These are phyloP conservation scores for Meta bourneti DNA, from an alignment of 2,888 invertebrate genomes.

Conservation along the genomic window DNA sequence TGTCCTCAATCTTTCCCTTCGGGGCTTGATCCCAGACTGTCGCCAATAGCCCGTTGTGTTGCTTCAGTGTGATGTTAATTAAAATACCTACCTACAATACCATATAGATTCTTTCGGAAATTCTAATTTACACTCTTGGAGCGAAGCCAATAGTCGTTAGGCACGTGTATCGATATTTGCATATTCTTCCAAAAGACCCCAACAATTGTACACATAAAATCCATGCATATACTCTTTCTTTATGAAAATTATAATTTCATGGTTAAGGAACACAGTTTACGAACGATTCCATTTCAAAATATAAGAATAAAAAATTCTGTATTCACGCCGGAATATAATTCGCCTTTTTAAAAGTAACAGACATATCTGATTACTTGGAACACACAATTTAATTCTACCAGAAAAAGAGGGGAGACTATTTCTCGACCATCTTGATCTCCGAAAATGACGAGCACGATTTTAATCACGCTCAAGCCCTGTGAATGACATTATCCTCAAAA, in stretches of 20 bases:
- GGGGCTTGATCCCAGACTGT: no score
- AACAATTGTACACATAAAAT: neutral
- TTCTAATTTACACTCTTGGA: no score
- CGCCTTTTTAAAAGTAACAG: neutral
- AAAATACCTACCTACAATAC: no score
- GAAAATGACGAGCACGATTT: neutral
- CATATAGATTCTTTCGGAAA: no score
- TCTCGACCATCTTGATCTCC: neutral
- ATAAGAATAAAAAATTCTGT: neutral
- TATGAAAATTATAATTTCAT: no score
- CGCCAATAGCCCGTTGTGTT: no score
- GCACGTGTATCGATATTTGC: neutral
- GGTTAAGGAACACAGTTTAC: neutral
- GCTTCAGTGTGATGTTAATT: no score
- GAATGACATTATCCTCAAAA: neutral
- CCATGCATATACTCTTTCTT: neutral
- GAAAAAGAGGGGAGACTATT: neutral
- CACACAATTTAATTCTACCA: neutral
- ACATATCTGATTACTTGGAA: neutral
- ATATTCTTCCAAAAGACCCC: neutral
- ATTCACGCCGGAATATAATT: neutral
- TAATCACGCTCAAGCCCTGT: neutral
- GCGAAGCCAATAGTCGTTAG: no score
- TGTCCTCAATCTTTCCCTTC: no score
- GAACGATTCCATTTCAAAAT: neutral